phyloP scores from a whole-genome alignment of 2,113 vertebrate species.

The Nesospiza acunhae region DNA sequence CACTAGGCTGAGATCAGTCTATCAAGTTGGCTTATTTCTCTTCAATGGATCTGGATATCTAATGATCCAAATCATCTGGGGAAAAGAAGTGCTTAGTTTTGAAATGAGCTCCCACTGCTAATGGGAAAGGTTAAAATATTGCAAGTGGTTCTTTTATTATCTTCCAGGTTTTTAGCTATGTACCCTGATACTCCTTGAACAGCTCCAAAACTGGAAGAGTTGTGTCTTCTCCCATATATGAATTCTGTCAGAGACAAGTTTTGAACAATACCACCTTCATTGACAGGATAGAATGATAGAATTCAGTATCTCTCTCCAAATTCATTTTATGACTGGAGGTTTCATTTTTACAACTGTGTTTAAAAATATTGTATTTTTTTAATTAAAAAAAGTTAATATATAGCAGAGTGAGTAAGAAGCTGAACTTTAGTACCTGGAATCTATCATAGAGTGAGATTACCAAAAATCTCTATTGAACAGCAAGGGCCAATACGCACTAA shows the following conservation, averaged over 20 bases:
- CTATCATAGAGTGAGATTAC: neutral
- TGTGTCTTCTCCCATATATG: neutral
- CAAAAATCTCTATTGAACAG: neutral
- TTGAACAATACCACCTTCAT: neutral
- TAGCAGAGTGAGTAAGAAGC: neutral
- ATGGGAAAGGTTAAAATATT: neutral
- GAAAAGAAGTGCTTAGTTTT: neutral
- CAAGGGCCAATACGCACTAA: neutral
- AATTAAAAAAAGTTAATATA: neutral
- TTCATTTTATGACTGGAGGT: neutral
- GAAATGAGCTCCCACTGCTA: neutral
- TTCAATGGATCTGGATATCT: neutral
- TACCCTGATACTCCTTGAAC: neutral
- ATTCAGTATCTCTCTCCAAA: neutral
- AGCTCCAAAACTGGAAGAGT: neutral
- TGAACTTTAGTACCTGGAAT: neutral
- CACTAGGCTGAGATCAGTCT: neutral
- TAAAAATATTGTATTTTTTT: neutral
- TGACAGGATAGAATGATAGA: neutral
- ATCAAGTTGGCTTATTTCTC: neutral
- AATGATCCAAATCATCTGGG: neutral
- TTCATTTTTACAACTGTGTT: neutral
- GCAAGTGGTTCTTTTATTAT: neutral
- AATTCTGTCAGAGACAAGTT: neutral
- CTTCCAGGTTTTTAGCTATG: neutral